Percentiles rank a stretch among this genome's conserved stretches.
These are phyloP conservation scores for Tryphoninae sp. DNA, from an alignment of 2,888 invertebrate species.

Conservation along the genomic window DNA sequence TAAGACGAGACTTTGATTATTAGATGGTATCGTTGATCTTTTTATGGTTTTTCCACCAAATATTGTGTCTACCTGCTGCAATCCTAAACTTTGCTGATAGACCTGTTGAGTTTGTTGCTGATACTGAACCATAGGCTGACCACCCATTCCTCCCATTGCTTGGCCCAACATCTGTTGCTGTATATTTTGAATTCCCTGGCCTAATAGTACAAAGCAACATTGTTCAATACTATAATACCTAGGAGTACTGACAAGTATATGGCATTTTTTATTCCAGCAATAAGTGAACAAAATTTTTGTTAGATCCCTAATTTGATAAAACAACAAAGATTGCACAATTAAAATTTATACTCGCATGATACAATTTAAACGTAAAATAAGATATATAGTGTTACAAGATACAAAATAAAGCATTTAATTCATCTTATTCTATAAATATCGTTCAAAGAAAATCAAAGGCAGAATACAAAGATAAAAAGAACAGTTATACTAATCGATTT, in stretches of 20 bases:
- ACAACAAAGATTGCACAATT: too few species aligned
- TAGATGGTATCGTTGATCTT: slow-evolving; percentile 69
- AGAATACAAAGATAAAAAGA: neutral
- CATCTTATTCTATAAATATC: too few species aligned
- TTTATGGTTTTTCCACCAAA: slow-evolving; percentile 84
- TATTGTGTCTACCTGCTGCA: slow-evolving; percentile 83
- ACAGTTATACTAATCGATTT: neutral
- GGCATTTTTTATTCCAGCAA: neutral
- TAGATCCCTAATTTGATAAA: too few species aligned
- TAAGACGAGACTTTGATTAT: slow-evolving; percentile 24
- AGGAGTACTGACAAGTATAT: neutral
- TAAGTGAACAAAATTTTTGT: neutral
- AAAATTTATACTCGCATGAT: neutral
- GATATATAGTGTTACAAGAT: too few species aligned
- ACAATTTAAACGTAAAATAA: neutral
- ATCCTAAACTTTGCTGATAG: slow-evolving; percentile 86
- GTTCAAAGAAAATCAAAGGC: too few species aligned
- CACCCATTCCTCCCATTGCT: slow-evolving; percentile 85
- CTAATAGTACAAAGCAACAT: slow-evolving; percentile 72
- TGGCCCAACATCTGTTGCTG: slow-evolving; percentile 88
- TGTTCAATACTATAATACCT: neutral
- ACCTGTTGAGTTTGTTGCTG: slow-evolving; percentile 86
- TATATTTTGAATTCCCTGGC: slow-evolving; percentile 83
- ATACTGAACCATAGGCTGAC: slow-evolving; percentile 88
- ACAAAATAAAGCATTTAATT: too few species aligned